Conservation (phyloP, 2,113 vertebrate genomes). For the Myocastor coypus region DNA sequence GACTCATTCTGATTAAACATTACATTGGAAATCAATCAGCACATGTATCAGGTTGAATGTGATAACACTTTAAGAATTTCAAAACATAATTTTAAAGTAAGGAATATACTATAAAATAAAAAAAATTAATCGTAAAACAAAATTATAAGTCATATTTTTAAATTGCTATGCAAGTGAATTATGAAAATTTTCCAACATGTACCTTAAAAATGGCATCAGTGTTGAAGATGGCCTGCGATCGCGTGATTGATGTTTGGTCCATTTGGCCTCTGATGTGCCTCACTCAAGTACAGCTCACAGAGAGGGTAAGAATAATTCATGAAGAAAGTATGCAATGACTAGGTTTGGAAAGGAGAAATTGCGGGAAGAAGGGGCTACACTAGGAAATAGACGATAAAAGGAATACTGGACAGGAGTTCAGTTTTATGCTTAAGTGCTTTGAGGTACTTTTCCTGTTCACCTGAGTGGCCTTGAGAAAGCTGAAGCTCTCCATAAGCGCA, state of each 20-base stretch:
- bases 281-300: neutral
- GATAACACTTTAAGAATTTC: neutral
- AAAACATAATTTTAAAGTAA: neutral
- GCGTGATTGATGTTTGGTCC: neutral
- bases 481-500: neutral
- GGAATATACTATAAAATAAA: neutral
- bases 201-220: neutral
- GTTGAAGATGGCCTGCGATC: neutral
- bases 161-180: neutral
- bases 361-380: neutral
- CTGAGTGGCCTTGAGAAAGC: neutral
- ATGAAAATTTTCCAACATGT: neutral
- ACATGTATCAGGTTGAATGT: neutral
- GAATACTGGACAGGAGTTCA: neutral
- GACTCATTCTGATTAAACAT: conserved; percentile 24
- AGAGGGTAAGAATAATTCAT: neutral
- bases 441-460: neutral
- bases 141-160: conserved; percentile 1
- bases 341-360: neutral
- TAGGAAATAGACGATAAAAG: neutral
- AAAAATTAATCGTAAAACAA: conserved; percentile 33
- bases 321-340: neutral
- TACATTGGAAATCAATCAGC: conserved; percentile 3
- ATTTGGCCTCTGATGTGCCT: neutral
- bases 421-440: neutral